Percentiles rank a stretch among this genome's conserved stretches.
Conservation (phyloP, 2,113 vertebrate genomes). For the Lophura nycthemera region DNA sequence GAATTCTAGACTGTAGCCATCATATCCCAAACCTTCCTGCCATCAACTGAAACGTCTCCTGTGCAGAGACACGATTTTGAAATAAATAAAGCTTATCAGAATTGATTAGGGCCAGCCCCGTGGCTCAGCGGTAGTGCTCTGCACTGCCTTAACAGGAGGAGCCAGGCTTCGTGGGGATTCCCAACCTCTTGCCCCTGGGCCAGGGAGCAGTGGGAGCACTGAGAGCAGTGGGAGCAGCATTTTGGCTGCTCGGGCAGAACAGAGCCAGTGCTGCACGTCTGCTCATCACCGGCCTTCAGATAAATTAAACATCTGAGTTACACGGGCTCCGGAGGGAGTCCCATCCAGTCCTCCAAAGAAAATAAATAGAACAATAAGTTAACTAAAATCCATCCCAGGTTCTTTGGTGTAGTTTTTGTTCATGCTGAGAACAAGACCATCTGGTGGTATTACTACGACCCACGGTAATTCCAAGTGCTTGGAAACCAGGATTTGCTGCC, state of each 20-base stretch:
- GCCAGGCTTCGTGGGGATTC: conserved; percentile 12
- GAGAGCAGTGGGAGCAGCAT: background rate
- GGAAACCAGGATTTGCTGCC: conserved; percentile 44
- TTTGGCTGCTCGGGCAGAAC: conserved; percentile 33
- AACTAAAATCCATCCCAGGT: conserved; percentile 64
- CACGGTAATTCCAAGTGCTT: conserved; percentile 15
- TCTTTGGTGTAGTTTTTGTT: conserved; percentile 69
- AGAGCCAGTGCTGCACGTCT: conserved; percentile 44
- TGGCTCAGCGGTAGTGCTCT: conserved; percentile 61
- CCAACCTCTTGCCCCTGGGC: conserved; percentile 45
- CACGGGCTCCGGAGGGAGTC: conserved; percentile 64
- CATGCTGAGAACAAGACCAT: conserved; percentile 58
- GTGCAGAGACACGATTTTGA: conserved; percentile 76
- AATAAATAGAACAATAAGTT: conserved; percentile 74
- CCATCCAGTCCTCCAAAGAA: conserved; percentile 65
- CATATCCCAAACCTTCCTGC: conserved; percentile 71
- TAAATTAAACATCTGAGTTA: conserved; percentile 68
- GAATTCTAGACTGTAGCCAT: conserved; percentile 72
- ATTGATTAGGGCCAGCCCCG: conserved; percentile 63
- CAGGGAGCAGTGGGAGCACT: background rate
- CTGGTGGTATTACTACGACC: conserved; percentile 54
- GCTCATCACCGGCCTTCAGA: conserved; percentile 54
- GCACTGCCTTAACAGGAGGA: conserved; percentile 54
- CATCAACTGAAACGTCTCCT: conserved; percentile 66
- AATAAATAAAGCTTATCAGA: conserved; percentile 80